Percentiles rank a stretch among this genome's conserved stretches.
Conservation (phyloP, 2,888 invertebrate species). For the Epirrita christyi region DNA sequence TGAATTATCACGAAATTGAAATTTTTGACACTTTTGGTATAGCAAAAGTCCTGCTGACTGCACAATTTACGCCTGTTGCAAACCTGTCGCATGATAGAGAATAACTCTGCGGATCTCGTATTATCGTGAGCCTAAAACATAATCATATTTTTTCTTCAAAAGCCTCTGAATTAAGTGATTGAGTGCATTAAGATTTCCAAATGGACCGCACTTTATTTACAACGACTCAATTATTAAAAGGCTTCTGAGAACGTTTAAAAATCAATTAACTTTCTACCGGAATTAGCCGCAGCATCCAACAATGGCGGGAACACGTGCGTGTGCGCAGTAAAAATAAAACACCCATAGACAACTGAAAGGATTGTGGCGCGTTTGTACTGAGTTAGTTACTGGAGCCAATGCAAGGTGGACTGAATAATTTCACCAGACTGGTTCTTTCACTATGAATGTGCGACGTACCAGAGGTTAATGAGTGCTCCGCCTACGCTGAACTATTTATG, state of each 20-base stretch:
- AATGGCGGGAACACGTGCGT: conserved; percentile 52
- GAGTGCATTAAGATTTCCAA: conserved; percentile 25
- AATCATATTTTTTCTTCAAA: conserved; percentile 2
- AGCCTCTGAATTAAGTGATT: conserved; percentile 3
- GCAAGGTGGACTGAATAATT: background rate
- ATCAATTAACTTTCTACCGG: conserved; percentile 72
- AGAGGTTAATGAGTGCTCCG: too few relatives aligned
- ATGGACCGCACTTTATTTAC: conserved; percentile 26
- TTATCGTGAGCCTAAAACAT: too few relatives aligned
- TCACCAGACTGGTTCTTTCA: background rate
- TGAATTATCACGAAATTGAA: background rate
- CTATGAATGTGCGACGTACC: too few relatives aligned
- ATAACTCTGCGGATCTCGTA: background rate
- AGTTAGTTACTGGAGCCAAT: conserved; percentile 25
- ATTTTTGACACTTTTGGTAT: too few relatives aligned
- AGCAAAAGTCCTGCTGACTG: too few relatives aligned
- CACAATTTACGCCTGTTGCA: too few relatives aligned
- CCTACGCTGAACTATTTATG: too few relatives aligned
- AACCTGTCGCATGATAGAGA: too few relatives aligned
- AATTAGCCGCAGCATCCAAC: conserved; percentile 46
- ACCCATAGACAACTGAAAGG: conserved; percentile 64
- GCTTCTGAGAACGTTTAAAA: conserved; percentile 66
- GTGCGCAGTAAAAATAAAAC: conserved; percentile 74
- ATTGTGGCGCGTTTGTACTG: conserved; percentile 26
- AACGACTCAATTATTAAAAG: conserved; percentile 64